phyloP scores from a whole-genome alignment of 2,888 invertebrate species.

The Sinhomidia bicolor region DNA sequence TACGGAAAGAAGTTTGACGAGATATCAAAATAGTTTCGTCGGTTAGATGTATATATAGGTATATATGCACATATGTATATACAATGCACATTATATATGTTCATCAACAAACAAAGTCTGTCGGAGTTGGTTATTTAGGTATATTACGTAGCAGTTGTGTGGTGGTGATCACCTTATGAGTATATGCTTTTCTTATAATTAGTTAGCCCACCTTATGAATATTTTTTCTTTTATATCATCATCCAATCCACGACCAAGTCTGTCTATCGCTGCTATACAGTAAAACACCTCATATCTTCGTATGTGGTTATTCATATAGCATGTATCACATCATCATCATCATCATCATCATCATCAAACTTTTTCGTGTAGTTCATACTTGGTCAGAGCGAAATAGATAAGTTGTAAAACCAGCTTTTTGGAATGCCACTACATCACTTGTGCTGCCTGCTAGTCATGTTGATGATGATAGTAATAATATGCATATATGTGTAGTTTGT shows the following conservation, averaged over 20 bases:
- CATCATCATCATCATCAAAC: not conserved
- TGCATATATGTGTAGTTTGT: not conserved
- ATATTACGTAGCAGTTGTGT: not conserved
- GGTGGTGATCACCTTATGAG: not conserved
- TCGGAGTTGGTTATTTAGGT: not conserved
- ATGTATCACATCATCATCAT: not conserved
- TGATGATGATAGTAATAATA: not conserved
- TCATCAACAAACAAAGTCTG: not conserved
- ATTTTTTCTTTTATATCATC: slow-evolving; percentile 17
- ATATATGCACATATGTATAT: not conserved
- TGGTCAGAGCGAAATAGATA: slow-evolving; percentile 10
- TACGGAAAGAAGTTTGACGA: not conserved
- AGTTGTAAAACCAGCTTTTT: slow-evolving; percentile 59
- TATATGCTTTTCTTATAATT: slow-evolving; percentile 27
- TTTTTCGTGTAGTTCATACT: not conserved
- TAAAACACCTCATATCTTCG: not conserved
- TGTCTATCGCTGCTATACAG: not conserved
- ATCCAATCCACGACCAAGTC: not conserved
- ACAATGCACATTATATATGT: not conserved
- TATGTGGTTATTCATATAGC: not conserved
- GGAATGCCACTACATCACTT: slow-evolving; percentile 35
- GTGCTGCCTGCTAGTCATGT: not conserved
- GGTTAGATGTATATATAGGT: not conserved
- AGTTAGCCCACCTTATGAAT: not conserved
- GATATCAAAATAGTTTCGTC: not conserved